A percentile compares a stretch with the other conserved stretches of the same genome.
Evolutionary conservation across 2,797 vertebrate genomes (phyloP).

Genomic region (Manis pentadactyla): DNA sequence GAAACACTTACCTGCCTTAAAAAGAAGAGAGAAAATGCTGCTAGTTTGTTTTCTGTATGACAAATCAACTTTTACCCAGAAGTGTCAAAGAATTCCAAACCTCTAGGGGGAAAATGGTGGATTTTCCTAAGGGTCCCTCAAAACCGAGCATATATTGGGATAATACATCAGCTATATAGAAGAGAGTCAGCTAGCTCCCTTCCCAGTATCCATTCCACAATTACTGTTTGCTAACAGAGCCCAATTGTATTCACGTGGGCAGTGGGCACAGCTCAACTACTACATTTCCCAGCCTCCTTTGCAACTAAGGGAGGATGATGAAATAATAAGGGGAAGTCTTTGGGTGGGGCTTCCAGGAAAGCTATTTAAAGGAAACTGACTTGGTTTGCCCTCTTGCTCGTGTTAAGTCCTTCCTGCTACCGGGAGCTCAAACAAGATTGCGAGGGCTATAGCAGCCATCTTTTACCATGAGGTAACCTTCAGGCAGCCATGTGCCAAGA

Average conservation of each 20-base stretch:
- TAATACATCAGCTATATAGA: background rate
- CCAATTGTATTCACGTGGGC: background rate
- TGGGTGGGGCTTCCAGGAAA: slow-evolving; percentile 77
- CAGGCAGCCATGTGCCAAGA: background rate
- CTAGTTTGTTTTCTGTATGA: background rate
- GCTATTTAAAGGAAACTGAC: slow-evolving; percentile 67
- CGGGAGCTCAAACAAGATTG: slow-evolving; percentile 25
- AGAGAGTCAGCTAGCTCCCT: background rate
- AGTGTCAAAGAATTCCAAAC: background rate
- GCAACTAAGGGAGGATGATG: slow-evolving; percentile 60
- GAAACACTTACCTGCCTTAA: background rate
- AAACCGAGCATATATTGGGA: background rate
- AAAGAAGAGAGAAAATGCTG: background rate
- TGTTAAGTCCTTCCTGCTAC: slow-evolving; percentile 42
- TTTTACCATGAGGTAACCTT: slow-evolving; percentile 49
- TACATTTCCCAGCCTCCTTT: slow-evolving; percentile 77
- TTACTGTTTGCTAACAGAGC: background rate
- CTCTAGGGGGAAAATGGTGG: background rate
- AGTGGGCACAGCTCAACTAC: slow-evolving; percentile 30
- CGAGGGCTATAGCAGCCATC: slow-evolving; percentile 41
- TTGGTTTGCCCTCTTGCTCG: background rate
- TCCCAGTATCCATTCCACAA: background rate
- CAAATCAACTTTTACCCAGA: background rate
- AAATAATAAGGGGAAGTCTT: slow-evolving; percentile 67
- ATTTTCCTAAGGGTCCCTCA: background rate